phyloP scores from a whole-genome alignment of 2,113 vertebrate genomes.

The Lepisosteus osseus region DNA sequence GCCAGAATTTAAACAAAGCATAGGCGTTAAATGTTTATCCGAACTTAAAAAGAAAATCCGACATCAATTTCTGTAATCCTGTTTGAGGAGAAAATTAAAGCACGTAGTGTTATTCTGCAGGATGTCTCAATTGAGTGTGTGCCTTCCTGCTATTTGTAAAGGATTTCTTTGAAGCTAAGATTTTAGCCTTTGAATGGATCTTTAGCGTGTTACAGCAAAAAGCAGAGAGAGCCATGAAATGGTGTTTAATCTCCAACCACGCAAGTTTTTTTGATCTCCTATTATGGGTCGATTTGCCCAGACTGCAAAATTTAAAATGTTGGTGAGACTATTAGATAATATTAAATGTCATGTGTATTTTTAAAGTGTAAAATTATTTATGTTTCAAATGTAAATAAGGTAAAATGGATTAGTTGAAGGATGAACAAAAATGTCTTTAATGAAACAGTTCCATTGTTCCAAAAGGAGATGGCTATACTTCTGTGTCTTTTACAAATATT shows the following conservation, averaged over 20 bases:
- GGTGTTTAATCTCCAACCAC: neutral
- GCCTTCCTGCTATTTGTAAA: constrained; percentile 23
- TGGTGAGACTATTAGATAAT: too few relatives aligned
- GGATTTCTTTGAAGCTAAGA: constrained; percentile 36
- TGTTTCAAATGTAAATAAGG: too few relatives aligned
- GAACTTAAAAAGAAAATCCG: constrained; percentile 5
- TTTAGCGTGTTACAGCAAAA: constrained; percentile 16
- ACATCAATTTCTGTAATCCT: neutral
- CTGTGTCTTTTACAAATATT: too few relatives aligned
- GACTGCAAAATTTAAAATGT: too few relatives aligned
- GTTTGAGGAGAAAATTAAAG: constrained; percentile 10
- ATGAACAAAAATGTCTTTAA: too few relatives aligned
- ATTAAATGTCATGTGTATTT: too few relatives aligned
- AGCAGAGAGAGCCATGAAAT: constrained; percentile 28
- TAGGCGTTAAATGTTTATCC: constrained; percentile 7
- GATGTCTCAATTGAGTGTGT: constrained; percentile 28
- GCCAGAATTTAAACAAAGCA: neutral
- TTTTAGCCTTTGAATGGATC: constrained; percentile 24
- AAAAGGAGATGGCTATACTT: too few relatives aligned
- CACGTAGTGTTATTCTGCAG: constrained; percentile 3
- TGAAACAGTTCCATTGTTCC: too few relatives aligned
- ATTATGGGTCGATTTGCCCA: too few relatives aligned
- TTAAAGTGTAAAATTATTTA: too few relatives aligned
- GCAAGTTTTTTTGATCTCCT: too few relatives aligned
- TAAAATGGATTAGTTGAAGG: too few relatives aligned